Conservation (phyloP, 64 coral and sea anemone genomes). For the Montipora efflorescens region DNA sequence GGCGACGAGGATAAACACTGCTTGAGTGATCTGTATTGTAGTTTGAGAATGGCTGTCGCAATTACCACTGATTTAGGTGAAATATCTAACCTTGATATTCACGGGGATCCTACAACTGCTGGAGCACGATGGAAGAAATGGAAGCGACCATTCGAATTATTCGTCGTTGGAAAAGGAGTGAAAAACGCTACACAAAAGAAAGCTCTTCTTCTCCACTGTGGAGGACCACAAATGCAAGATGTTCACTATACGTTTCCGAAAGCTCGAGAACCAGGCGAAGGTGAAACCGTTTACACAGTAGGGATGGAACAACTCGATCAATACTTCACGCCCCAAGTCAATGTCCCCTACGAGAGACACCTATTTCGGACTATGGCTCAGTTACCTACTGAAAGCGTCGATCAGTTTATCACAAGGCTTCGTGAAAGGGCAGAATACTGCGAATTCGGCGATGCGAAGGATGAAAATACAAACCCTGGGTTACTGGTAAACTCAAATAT, state of each 20-base stretch:
- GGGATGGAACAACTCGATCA: conserved; percentile 46
- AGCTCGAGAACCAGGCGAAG: conserved; percentile 37
- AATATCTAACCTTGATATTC: conserved; percentile 8
- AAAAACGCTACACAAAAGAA: conserved; percentile 38
- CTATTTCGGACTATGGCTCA: conserved; percentile 58
- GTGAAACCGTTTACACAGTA: conserved; percentile 43
- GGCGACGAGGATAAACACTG: no score
- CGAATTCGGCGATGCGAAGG: conserved; percentile 32
- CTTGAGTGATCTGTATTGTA: background rate
- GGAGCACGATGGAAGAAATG: conserved; percentile 71
- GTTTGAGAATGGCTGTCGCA: background rate
- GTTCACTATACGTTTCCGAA: conserved; percentile 46
- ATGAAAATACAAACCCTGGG: no score
- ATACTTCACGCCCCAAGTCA: conserved; percentile 63
- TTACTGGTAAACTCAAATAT: no score
- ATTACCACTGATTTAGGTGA: conserved; percentile 10
- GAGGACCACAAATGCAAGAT: conserved; percentile 62
- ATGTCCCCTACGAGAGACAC: conserved; percentile 69
- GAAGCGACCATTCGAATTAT: conserved; percentile 51
- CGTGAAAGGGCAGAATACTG: conserved; percentile 56
- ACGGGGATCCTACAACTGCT: conserved; percentile 27
- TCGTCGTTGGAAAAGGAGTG: conserved; percentile 33
- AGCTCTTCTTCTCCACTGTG: conserved; percentile 53
- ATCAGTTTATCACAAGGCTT: conserved; percentile 63
- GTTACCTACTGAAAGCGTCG: conserved; percentile 48